Evolutionary conservation across 2,797 vertebrate genomes (phyloP).

Genomic region (Alectoris magna): DNA sequence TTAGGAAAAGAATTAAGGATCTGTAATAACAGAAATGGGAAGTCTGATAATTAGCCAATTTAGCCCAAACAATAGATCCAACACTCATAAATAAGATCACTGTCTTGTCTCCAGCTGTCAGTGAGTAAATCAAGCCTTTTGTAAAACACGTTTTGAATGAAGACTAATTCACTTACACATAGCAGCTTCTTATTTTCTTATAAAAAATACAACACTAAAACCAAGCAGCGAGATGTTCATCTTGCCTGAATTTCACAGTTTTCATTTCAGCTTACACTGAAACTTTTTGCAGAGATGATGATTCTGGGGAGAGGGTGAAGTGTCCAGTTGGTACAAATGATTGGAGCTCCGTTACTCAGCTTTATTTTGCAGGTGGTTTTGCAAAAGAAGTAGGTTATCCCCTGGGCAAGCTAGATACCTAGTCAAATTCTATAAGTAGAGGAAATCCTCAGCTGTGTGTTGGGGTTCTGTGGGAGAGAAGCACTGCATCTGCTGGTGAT

Average conservation of each 20-base stretch:
- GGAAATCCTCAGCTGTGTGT: background rate
- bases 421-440: background rate
- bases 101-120: background rate
- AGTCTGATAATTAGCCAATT: conserved; percentile 46
- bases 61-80: conserved; percentile 13
- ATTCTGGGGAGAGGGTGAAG: background rate
- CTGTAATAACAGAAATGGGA: conserved; percentile 53
- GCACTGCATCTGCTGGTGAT: fast-evolving
- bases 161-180: background rate
- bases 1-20: conserved; percentile 6
- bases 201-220: background rate
- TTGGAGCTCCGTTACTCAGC: background rate
- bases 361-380: background rate
- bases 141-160: conserved; percentile 47
- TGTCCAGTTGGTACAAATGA: background rate
- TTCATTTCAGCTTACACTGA: too few relatives aligned
- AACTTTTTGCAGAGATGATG: background rate
- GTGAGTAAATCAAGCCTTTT: background rate
- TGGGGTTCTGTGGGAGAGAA: background rate
- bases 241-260: background rate
- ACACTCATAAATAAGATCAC: background rate
- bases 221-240: background rate
- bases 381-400: background rate
- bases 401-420: background rate
- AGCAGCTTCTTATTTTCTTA: background rate